Evolutionary conservation across 2,113 vertebrate species (phyloP).

Genomic region (Pica pica): DNA sequence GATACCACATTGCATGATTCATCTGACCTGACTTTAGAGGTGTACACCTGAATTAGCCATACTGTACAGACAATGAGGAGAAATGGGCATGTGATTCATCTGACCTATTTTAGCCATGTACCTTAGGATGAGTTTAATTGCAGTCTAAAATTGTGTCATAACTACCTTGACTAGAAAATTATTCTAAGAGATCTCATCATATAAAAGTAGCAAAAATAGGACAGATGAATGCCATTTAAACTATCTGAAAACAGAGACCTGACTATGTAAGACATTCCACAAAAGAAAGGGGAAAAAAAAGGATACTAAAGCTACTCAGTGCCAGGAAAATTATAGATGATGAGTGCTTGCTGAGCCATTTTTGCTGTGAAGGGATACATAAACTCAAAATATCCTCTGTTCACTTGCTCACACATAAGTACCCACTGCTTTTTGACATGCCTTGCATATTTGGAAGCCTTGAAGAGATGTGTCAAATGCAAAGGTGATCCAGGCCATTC

Average conservation of each 20-base stretch:
- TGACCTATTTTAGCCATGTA: neutral
- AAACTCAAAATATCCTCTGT: neutral
- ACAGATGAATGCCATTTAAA: neutral
- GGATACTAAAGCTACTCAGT: neutral
- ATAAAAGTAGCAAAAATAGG: neutral
- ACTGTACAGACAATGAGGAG: neutral
- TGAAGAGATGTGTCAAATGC: neutral
- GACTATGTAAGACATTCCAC: neutral
- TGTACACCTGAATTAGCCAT: neutral
- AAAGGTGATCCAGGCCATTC: neutral
- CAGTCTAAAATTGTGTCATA: neutral
- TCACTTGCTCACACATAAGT: neutral
- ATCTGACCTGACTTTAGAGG: constrained; percentile 2
- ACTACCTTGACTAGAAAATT: constrained; percentile 15
- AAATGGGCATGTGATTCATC: constrained; percentile 7
- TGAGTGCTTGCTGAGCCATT: neutral
- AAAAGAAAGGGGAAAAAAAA: neutral
- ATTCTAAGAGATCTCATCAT: neutral
- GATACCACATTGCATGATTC: neutral
- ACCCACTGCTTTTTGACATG: neutral
- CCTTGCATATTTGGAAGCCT: neutral
- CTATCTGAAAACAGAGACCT: neutral
- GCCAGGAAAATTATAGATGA: neutral
- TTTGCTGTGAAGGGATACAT: neutral
- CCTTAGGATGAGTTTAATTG: constrained; percentile 4